phyloP scores from a whole-genome alignment of 2,888 invertebrate species.

The Coelinius sp. region DNA sequence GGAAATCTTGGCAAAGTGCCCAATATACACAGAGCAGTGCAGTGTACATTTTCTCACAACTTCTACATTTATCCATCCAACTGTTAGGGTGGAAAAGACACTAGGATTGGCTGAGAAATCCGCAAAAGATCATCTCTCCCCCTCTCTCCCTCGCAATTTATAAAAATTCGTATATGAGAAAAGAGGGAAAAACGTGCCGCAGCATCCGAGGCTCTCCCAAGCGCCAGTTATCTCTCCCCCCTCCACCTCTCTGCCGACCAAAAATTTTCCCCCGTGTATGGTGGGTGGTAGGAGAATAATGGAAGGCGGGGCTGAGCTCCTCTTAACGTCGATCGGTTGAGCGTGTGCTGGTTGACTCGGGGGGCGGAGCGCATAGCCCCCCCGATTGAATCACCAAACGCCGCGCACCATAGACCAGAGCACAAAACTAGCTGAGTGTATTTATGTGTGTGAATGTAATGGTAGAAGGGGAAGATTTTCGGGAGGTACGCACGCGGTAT shows the following conservation, averaged over 20 bases:
- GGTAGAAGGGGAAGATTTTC: slow-evolving; percentile 38
- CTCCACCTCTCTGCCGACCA: background rate
- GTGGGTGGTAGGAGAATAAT: slow-evolving; percentile 36
- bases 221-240: background rate
- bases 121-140: background rate
- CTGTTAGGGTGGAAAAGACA: slow-evolving; percentile 8
- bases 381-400: slow-evolving; percentile 52
- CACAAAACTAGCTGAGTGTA: background rate
- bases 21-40: slow-evolving; percentile 8
- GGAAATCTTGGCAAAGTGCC: slow-evolving; percentile 38
- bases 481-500: slow-evolving; percentile 40
- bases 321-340: slow-evolving; percentile 42
- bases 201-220: slow-evolving; percentile 7
- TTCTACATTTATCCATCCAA: background rate
- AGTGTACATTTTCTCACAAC: slow-evolving; percentile 18
- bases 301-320: slow-evolving; percentile 46
- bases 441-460: slow-evolving; percentile 16
- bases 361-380: slow-evolving; percentile 54
- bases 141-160: background rate
- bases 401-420: background rate
- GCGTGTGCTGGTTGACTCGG: slow-evolving; percentile 36
- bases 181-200: slow-evolving; percentile 17
- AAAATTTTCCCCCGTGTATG: background rate
- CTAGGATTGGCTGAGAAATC: slow-evolving; percentile 20
- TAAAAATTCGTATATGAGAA: slow-evolving; percentile 9